phyloP scores from a whole-genome alignment of 2,113 vertebrate species.

The Recurvirostra avosetta region DNA sequence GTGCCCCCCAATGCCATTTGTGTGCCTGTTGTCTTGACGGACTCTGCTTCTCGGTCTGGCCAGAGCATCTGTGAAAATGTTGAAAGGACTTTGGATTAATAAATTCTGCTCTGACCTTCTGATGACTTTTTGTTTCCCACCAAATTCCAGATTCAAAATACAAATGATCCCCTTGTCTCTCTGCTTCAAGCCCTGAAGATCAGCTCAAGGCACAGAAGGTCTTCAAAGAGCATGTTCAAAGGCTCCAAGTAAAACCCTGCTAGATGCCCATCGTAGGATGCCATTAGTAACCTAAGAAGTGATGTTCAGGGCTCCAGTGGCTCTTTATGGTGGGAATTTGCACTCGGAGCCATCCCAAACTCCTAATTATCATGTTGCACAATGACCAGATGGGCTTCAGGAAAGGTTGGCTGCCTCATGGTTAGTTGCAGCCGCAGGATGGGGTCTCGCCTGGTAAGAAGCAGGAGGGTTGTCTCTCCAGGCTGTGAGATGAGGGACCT shows the following conservation, averaged over 20 bases:
- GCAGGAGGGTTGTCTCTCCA: background rate
- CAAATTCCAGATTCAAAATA: background rate
- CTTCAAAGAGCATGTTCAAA: background rate
- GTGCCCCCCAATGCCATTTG: background rate
- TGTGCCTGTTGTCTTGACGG: background rate
- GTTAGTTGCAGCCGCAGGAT: background rate
- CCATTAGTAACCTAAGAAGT: background rate
- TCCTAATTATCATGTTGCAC: background rate
- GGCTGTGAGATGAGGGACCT: accelerated
- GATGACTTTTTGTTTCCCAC: background rate
- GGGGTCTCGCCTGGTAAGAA: background rate
- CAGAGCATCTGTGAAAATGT: background rate
- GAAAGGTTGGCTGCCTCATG: accelerated
- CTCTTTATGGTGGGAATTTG: background rate
- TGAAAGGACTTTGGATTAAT: background rate
- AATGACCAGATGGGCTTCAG: background rate
- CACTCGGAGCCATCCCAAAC: background rate
- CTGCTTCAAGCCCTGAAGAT: background rate
- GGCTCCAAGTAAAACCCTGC: background rate
- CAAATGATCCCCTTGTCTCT: background rate
- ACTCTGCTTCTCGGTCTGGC: background rate
- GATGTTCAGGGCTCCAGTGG: background rate
- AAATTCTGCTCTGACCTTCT: background rate
- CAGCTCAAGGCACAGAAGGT: background rate
- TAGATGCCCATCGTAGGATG: background rate